A percentile compares a stretch with the other conserved stretches of the same genome.
Evolutionary conservation across 2,797 vertebrate species (phyloP).

Genomic region (Muscicapa striata): DNA sequence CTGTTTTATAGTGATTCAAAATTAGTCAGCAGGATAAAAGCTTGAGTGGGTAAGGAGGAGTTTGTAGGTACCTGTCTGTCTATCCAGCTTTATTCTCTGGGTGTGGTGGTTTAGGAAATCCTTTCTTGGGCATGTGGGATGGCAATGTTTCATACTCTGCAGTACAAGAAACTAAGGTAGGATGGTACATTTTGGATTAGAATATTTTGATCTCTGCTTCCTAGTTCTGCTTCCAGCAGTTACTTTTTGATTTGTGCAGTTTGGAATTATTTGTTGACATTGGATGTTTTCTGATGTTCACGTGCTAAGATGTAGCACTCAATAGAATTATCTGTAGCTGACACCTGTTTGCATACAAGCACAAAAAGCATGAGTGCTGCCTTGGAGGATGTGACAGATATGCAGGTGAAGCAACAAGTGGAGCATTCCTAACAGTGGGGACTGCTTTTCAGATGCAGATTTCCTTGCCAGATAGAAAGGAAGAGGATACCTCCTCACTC

Average conservation of each 20-base stretch:
- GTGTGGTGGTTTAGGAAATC: neutral
- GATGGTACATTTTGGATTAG: neutral
- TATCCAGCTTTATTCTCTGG: neutral
- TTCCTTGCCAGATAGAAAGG: neutral
- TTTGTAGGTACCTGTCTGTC: neutral
- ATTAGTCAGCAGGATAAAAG: neutral
- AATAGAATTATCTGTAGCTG: neutral
- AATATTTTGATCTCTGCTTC: neutral
- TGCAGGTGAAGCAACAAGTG: neutral
- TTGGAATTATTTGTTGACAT: neutral
- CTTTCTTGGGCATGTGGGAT: accelerated
- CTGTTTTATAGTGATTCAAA: neutral
- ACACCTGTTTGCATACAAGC: neutral
- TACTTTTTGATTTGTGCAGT: neutral
- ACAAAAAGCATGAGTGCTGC: neutral
- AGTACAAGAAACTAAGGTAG: neutral
- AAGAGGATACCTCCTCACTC: neutral
- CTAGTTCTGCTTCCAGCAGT: neutral
- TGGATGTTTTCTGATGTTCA: neutral
- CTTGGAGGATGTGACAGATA: neutral
- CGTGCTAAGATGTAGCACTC: neutral
- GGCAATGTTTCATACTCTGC: neutral
- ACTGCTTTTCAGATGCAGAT: neutral
- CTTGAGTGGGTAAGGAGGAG: neutral
- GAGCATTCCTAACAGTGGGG: neutral